Conservation (phyloP, 2,113 vertebrate species). For the Dasyurus viverrinus region DNA sequence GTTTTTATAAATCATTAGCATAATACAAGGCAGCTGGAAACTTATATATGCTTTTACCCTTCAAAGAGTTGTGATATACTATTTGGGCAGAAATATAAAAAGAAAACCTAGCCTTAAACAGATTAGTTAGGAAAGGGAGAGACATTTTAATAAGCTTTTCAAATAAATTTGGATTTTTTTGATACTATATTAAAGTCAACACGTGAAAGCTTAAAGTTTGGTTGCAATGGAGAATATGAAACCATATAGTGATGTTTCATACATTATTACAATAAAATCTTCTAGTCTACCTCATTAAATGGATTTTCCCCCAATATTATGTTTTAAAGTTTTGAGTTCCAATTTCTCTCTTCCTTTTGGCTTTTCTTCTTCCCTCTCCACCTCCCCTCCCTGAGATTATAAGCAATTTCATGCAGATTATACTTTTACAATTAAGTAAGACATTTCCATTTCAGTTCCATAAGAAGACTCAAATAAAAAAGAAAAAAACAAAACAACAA, state of each 20-base stretch:
- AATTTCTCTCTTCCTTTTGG: too few species aligned
- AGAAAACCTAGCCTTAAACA: background rate
- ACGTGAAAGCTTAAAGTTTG: background rate
- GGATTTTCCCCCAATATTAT: background rate
- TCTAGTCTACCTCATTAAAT: background rate
- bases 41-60: background rate
- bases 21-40: background rate
- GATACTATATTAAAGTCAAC: background rate
- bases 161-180: background rate
- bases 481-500: too few species aligned
- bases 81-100: background rate
- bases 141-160: background rate
- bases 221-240: background rate
- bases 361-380: too few species aligned
- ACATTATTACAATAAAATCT: background rate
- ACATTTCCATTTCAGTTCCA: too few species aligned
- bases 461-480: too few species aligned
- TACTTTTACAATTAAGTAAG: too few species aligned
- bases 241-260: background rate
- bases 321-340: too few species aligned
- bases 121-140: background rate
- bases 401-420: too few species aligned
- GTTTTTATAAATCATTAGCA: too few species aligned
- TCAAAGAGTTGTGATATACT: background rate
- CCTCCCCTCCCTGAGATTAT: too few species aligned